Evolutionary conservation across 2,888 invertebrate genomes (phyloP).

Genomic region (Lottia gigantea): DNA sequence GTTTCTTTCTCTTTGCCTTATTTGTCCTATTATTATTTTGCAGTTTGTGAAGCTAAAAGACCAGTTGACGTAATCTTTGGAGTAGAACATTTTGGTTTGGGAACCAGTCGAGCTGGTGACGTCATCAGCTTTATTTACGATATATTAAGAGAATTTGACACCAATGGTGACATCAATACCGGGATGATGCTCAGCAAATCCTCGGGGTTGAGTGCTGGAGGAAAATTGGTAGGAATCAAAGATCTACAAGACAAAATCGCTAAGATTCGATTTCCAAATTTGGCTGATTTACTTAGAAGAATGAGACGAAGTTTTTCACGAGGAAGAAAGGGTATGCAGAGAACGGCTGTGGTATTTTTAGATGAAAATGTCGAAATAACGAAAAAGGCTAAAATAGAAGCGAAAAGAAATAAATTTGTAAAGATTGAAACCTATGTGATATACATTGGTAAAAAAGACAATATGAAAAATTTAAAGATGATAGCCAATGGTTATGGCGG

Average conservation of each 20-base stretch:
- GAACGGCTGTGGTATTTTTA: conserved; percentile 25
- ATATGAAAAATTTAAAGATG: conserved; percentile 1
- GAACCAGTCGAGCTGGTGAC: conserved; percentile 14
- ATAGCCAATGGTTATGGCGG: conserved; percentile 18
- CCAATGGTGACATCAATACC: conserved; percentile 19
- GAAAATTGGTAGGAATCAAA: background rate
- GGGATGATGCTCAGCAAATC: conserved; percentile 21
- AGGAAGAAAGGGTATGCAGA: conserved; percentile 20
- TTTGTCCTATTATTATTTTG: background rate
- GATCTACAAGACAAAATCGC: conserved; percentile 7
- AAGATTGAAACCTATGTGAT: conserved; percentile 32
- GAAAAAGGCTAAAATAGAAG: conserved; percentile 16
- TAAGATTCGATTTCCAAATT: conserved; percentile 22
- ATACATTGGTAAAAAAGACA: conserved; percentile 19
- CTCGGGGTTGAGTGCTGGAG: background rate
- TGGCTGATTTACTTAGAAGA: conserved; percentile 21
- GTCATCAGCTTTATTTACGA: conserved; percentile 23
- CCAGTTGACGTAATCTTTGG: conserved; percentile 27
- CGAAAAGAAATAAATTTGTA: conserved; percentile 16
- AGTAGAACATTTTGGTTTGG: conserved; percentile 26
- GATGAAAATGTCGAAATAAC: conserved; percentile 22
- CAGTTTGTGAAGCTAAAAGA: conserved; percentile 22
- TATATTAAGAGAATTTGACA: conserved; percentile 23
- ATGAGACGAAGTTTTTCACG: conserved; percentile 12
- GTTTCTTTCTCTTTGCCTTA: too few relatives aligned